Conservation (phyloP, 53 echinoderm and acorn worm species). For the Actinopyga echinites region DNA sequence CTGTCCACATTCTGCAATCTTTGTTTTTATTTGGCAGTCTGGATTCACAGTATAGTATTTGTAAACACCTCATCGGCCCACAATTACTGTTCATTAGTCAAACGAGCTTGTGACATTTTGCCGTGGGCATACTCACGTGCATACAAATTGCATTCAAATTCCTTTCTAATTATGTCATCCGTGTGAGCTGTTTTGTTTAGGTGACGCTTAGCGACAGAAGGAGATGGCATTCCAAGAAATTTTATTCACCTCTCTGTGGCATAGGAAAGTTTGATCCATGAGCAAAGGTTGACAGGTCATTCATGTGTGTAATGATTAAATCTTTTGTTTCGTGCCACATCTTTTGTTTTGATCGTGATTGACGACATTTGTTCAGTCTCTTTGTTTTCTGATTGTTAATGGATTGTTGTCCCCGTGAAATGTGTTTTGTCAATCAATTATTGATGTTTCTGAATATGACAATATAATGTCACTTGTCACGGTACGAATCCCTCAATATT, state of each 20-base stretch:
- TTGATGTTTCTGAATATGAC: no score
- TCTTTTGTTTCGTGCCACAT: no score
- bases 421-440: no score
- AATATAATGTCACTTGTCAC: no score
- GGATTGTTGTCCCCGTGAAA: no score
- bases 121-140: neutral
- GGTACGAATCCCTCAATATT: no score
- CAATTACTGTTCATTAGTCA: neutral
- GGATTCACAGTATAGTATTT: neutral
- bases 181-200: slow-evolving; percentile 29
- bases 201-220: slow-evolving; percentile 25
- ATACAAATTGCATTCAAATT: slow-evolving; percentile 25
- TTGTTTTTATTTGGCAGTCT: neutral
- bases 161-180: slow-evolving; percentile 40
- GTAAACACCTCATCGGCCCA: slow-evolving; percentile 5
- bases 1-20: neutral
- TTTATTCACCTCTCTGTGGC: neutral
- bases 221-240: slow-evolving; percentile 28
- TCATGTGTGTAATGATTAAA: no score
- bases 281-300: no score
- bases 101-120: slow-evolving; percentile 17
- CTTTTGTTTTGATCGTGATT: no score
- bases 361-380: no score
- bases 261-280: no score
- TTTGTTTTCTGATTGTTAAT: no score